Conservation (phyloP, 2,797 vertebrate genomes). For the Falco concolor region DNA sequence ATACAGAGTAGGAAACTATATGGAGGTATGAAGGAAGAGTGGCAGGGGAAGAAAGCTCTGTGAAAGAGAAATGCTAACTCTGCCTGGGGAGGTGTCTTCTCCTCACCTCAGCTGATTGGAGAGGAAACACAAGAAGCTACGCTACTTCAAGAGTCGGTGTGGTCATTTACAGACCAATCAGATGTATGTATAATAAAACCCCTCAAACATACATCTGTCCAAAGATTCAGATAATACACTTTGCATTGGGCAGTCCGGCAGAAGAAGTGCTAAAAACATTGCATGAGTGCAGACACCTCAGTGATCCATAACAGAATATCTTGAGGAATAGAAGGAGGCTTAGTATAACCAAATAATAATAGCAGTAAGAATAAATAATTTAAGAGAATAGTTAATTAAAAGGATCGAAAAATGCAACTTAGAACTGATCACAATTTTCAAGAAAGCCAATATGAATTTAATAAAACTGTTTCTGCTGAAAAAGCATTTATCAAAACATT, state of each 20-base stretch:
- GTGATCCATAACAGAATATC: neutral
- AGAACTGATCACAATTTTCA: neutral
- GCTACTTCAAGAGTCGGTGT: neutral
- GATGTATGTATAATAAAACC: neutral
- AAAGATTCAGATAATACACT: neutral
- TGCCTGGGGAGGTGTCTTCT: neutral
- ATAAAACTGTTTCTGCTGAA: neutral
- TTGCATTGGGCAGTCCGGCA: neutral
- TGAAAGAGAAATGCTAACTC: neutral
- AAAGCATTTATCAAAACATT: neutral
- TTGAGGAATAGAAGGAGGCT: neutral
- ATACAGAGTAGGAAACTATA: neutral
- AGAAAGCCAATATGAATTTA: neutral
- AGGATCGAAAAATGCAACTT: neutral
- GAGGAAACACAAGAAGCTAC: neutral
- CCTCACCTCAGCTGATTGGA: neutral
- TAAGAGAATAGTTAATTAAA: neutral
- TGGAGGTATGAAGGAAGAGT: neutral
- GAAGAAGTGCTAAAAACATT: neutral
- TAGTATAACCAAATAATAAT: neutral
- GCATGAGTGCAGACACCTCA: neutral
- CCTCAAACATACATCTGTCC: neutral
- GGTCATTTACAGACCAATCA: neutral
- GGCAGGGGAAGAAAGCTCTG: neutral
- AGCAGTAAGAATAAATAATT: neutral